Conservation (phyloP, 37 sponge, comb jelly and placozoan species). For the Geodia barretti region DNA sequence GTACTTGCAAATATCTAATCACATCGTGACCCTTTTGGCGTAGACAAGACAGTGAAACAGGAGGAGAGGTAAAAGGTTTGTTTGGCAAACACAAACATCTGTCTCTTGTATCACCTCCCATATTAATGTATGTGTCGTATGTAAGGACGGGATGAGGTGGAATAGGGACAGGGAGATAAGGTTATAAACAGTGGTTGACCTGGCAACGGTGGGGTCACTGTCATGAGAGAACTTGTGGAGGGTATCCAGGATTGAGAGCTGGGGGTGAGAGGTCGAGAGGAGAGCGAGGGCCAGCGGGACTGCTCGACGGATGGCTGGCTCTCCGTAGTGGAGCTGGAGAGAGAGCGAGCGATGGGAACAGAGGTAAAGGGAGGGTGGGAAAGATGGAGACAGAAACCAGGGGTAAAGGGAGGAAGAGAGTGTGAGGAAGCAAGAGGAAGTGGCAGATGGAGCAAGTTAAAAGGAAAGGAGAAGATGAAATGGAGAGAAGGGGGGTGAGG, state of each 20-base stretch:
- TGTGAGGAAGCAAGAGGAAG: background rate
- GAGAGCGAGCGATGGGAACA: constrained; percentile 1
- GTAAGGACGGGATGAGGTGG: too few relatives aligned
- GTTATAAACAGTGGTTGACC: too few relatives aligned
- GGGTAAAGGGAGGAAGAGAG: background rate
- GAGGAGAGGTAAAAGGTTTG: too few relatives aligned
- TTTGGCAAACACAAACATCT: too few relatives aligned
- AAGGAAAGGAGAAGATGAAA: background rate
- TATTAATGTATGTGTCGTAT: too few relatives aligned
- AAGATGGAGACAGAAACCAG: background rate
- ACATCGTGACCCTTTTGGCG: too few relatives aligned
- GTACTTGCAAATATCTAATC: too few relatives aligned
- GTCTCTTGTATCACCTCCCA: too few relatives aligned
- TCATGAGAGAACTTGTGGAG: constrained; percentile 98
- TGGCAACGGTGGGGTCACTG: constrained; percentile 87
- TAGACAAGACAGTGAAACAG: too few relatives aligned
- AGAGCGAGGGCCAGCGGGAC: constrained; percentile 94
- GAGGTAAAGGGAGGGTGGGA: background rate
- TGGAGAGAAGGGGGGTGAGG: background rate
- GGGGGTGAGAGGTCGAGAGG: constrained; percentile 92
- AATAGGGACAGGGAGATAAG: too few relatives aligned
- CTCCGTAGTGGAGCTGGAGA: constrained; percentile 91
- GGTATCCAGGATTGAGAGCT: constrained; percentile 91
- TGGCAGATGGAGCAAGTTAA: background rate
- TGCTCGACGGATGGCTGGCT: constrained; percentile 86